These are phyloP conservation scores for Philopedon plagiatum DNA, from an alignment of 2,888 invertebrate genomes.

Conservation along the genomic window DNA sequence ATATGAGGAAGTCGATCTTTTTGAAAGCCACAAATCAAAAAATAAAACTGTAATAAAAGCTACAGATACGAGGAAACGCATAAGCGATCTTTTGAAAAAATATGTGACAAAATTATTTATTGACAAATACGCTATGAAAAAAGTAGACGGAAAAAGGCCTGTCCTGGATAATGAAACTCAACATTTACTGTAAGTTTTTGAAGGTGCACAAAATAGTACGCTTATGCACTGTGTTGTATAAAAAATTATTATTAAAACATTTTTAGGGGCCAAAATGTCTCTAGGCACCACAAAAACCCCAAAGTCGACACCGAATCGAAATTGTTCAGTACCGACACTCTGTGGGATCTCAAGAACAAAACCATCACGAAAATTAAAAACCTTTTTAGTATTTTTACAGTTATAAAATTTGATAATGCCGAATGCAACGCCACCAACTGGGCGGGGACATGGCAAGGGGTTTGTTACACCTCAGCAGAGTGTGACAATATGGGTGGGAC, in stretches of 20 bases:
- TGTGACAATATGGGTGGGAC: slow-evolving; percentile 77
- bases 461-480: slow-evolving; percentile 79
- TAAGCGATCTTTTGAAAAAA: slow-evolving; percentile 57
- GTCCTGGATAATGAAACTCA: background rate
- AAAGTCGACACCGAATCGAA: slow-evolving; percentile 51
- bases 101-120: slow-evolving; percentile 57
- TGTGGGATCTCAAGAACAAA: slow-evolving; percentile 61
- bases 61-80: slow-evolving; percentile 47
- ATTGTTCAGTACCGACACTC: slow-evolving; percentile 51
- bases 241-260: background rate
- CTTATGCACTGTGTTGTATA: too few species aligned
- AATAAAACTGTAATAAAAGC: background rate
- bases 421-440: slow-evolving; percentile 73
- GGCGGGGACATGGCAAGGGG: slow-evolving; percentile 76
- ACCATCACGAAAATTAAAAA: slow-evolving; percentile 63
- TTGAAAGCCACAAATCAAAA: background rate
- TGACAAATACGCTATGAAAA: slow-evolving; percentile 51
- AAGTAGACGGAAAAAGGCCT: background rate
- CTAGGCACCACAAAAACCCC: slow-evolving; percentile 10
- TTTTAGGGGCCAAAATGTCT: background rate
- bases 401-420: slow-evolving; percentile 79
- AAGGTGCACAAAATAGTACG: too few species aligned
- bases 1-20: slow-evolving; percentile 49
- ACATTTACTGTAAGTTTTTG: background rate
- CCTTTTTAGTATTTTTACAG: slow-evolving; percentile 79